Evolutionary conservation across 1,140 invertebrate genomes (phyloP), one percentile per base, ranked within the genome.

Genomic region (Drosophila baimaii): DNA sequence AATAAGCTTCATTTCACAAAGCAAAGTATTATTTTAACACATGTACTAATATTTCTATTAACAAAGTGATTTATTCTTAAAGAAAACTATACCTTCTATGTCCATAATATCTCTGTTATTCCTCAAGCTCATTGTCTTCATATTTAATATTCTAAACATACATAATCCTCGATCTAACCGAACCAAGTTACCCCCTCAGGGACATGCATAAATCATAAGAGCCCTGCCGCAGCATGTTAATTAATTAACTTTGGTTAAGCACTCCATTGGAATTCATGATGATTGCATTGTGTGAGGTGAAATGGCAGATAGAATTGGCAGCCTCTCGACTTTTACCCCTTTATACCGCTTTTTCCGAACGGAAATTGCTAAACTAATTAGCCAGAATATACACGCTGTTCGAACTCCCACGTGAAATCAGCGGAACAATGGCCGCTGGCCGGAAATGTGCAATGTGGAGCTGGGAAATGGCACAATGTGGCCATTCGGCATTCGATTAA

Each of bases 401-500:
- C 37, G 35, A 72, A 39, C 33, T 62, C 54, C 31, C 68, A 62
- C 21, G 19, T 37, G 54, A 73, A 73, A 73, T 73, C 70, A 41
- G 17, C 7, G 9, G 5, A 61, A 62, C 68, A 59, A 72, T 73
- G 66, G 62, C 41, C 49, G n/a, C 43, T 52, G 29, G 17, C 51
- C 43, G 52, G 33, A 69, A 72, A 57, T 58, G 37, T 69, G 63
- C 43, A 41, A 72, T 72, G 69, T 72, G 69, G 41, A 56, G 57
- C 29, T 49, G 23, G 31, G 19, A 27, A 46, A 15, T 21, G 27
- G 13, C 13, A 35, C 27, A 13, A 25, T 62, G 68, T 35, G 41
- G 59, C 55, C 54, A 75, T 73, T 57, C 66, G 62, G 47, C 33
- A 73, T 74, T 44, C 70, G 56, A 75, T 75, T 51, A 55, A 55